Percentiles rank a stretch among this genome's conserved stretches.
These are phyloP conservation scores for Nasonovia ribisnigri DNA, from an alignment of 2,888 invertebrate genomes.

Conservation along the genomic window DNA sequence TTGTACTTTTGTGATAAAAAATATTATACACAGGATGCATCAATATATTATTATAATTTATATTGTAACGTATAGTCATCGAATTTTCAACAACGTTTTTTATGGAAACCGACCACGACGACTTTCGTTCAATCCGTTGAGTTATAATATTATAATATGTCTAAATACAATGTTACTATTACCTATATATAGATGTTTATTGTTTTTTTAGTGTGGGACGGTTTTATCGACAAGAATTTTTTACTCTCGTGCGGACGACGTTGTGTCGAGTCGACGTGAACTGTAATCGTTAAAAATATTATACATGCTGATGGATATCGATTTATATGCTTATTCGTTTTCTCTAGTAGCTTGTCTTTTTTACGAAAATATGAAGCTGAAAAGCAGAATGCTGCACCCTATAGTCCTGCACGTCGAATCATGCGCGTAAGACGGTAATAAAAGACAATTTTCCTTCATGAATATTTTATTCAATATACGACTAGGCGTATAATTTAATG, in stretches of 20 bases:
- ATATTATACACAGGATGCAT: neutral
- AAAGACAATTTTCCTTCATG: neutral
- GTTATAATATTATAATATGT: neutral
- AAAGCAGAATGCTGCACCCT: neutral
- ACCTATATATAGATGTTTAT: neutral
- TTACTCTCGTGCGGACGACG: neutral
- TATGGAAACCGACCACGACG: neutral
- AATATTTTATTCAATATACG: neutral
- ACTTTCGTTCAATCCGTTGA: neutral
- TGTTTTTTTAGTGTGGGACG: neutral
- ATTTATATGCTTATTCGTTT: neutral
- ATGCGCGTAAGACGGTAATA: neutral
- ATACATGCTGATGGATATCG: neutral
- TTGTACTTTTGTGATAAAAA: neutral
- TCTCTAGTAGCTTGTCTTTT: neutral
- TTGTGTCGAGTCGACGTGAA: neutral
- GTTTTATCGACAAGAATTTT: neutral
- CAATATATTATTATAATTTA: neutral
- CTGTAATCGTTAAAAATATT: neutral
- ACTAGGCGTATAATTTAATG: neutral
- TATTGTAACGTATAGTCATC: neutral
- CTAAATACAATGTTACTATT: neutral
- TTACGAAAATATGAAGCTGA: neutral
- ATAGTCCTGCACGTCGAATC: neutral
- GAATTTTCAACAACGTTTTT: neutral